Evolutionary conservation across 2,888 invertebrate genomes (phyloP), one percentile per base, ranked within the genome.

Genomic region (Malthinus flaveolus): DNA sequence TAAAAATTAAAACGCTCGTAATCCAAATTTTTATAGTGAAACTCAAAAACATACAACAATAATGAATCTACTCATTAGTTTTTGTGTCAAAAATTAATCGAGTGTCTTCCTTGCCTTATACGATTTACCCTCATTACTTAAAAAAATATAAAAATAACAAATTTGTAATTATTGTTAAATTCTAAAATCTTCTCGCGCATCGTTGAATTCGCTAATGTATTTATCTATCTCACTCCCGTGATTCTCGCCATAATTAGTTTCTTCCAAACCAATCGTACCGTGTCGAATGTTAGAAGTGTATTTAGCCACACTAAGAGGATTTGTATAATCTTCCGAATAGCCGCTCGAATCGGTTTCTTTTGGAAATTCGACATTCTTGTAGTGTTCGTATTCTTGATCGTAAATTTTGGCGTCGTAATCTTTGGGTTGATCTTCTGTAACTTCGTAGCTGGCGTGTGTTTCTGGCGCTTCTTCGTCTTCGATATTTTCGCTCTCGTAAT

Each of bases 321-420:
- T 46, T 9, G 46, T 52, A 13, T 46, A 52, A 9, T 52, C 52
- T 36, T 52, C 52, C n/a, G 11, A 5, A 11, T 51, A 51, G 23
- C 13, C 12, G 10, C 33, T 34, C 3, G 32, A 12, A 3, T 35
- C 48, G 32, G 9, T 1, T 8, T 13, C 2, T 23, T 23, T 23
- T 23, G 23, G 23, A 23, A 23, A 23, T 23, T 49, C 36, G 8
- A 1, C 13, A 49, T 13, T 12, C 3, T 23, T n/a, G 15, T 35
- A 6, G 8, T 46, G 9, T 12, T 3, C 12, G 8, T 6, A 32
- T 45, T n/a, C 31, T 31, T 35, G 33, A 31, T 42, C 8, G 3
- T 45, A 11, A 11, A 34, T 7, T 32, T 42, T n/a, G 1, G 33
- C 8, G 1, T 10, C 1, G 5, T 23, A 51, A 46, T 53, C 36